These are phyloP conservation scores for Gymnorhina tibicen DNA, from an alignment of 2,113 vertebrate species.

Conservation along the genomic window DNA sequence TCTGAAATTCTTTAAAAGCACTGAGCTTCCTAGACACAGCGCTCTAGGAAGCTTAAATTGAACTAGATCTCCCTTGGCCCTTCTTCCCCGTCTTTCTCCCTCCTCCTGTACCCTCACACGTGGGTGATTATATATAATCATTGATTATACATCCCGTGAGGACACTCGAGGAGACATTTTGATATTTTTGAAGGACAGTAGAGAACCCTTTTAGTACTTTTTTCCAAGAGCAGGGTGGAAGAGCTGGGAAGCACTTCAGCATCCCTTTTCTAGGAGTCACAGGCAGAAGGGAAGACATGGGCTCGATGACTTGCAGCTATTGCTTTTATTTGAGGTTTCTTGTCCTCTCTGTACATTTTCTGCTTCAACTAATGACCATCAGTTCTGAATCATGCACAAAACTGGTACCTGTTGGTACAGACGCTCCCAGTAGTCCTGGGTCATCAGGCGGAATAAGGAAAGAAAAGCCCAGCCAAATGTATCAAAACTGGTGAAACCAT, in stretches of 20 bases:
- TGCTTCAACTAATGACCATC: not conserved
- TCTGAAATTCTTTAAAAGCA: not conserved
- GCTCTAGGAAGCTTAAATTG: not conserved
- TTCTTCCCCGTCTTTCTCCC: not conserved
- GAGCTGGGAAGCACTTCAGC: not conserved
- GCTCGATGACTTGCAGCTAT: rapidly evolving
- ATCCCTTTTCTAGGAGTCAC: not conserved
- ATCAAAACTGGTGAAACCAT: constrained; percentile 93
- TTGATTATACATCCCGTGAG: rapidly evolving
- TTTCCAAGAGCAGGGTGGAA: not conserved
- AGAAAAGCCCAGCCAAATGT: constrained; percentile 94
- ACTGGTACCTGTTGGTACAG: constrained; percentile 91
- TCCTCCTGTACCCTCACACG: rapidly evolving
- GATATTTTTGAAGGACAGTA: not conserved
- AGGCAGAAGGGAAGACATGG: not conserved
- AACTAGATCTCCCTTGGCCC: not conserved
- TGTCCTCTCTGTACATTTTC: not conserved
- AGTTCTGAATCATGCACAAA: not conserved
- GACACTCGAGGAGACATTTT: rapidly evolving
- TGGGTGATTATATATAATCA: too few relatives aligned
- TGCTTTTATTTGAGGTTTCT: not conserved
- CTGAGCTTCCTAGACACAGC: not conserved
- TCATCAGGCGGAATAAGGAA: constrained; percentile 92
- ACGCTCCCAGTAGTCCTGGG: constrained; percentile 95
- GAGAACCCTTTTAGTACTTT: not conserved